Conservation (phyloP, 2,797 vertebrate species). For the Salmo trutta region DNA sequence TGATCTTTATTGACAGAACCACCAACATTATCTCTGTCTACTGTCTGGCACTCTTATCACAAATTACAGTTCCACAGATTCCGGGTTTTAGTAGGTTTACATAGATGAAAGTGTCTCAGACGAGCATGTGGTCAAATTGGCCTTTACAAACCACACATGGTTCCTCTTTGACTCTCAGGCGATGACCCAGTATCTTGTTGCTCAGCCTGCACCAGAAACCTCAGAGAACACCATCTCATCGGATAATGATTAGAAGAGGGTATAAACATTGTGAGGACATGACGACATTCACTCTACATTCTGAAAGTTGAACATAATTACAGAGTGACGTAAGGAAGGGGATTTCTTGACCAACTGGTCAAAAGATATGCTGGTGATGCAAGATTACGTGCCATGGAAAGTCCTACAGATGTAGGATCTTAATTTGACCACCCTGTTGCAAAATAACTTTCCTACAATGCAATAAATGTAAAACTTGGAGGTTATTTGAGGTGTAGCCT, state of each 20-base stretch:
- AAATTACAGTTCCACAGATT: not conserved
- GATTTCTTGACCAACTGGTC: conserved; percentile 62
- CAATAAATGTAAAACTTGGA: too few species aligned
- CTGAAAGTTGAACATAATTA: conserved; percentile 28
- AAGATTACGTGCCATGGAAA: not conserved
- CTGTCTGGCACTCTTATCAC: not conserved
- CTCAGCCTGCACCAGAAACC: not conserved
- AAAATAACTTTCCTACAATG: too few species aligned
- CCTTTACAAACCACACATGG: not conserved
- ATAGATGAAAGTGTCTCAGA: not conserved
- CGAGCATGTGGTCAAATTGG: not conserved
- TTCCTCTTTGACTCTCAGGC: not conserved
- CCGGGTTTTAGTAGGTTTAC: not conserved
- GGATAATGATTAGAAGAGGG: too few species aligned
- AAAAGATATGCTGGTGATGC: conserved; percentile 28
- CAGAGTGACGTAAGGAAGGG: conserved; percentile 52
- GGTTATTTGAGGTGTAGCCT: too few species aligned
- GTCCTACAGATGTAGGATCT: too few species aligned
- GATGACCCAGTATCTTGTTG: not conserved
- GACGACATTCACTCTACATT: not conserved
- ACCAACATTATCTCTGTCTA: not conserved
- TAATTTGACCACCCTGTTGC: too few species aligned
- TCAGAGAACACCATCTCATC: not conserved
- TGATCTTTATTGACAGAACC: not conserved
- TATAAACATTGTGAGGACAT: not conserved